Conservation (phyloP, 2,888 invertebrate species). For the Melikaiella ostensackeni region DNA sequence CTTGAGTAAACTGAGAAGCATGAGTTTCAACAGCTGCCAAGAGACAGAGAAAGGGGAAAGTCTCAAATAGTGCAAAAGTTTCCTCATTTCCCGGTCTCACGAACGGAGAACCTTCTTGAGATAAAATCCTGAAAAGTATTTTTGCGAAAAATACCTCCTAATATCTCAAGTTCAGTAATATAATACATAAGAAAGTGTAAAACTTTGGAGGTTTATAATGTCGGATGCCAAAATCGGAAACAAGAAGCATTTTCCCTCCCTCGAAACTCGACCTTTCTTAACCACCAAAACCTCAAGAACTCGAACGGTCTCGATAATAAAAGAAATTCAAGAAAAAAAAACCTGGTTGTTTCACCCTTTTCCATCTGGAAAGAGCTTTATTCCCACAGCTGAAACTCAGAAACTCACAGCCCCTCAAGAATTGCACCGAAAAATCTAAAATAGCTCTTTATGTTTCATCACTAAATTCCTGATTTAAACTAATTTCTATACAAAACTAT, state of each 20-base stretch:
- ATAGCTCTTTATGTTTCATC: neutral
- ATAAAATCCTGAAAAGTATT: slow-evolving; percentile 19
- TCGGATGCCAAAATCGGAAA: slow-evolving; percentile 12
- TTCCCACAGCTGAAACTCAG: neutral
- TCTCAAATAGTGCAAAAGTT: slow-evolving; percentile 42
- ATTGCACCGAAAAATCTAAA: neutral
- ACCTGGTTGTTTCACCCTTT: neutral
- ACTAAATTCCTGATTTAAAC: neutral
- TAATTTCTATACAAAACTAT: too few relatives aligned
- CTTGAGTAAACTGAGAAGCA: neutral
- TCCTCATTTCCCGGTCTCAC: slow-evolving; percentile 45
- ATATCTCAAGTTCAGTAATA: slow-evolving; percentile 33
- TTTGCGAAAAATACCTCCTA: slow-evolving; percentile 35
- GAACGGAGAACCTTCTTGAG: neutral
- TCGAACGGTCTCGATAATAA: slow-evolving; percentile 15
- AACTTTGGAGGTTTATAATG: neutral
- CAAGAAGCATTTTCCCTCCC: slow-evolving; percentile 16
- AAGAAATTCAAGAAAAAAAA: slow-evolving; percentile 23
- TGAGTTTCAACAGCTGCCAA: slow-evolving; percentile 25
- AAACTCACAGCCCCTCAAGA: neutral
- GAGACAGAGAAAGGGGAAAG: slow-evolving; percentile 8
- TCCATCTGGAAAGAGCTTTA: slow-evolving; percentile 13
- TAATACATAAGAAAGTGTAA: neutral
- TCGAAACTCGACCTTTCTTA: slow-evolving; percentile 22
- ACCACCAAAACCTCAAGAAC: slow-evolving; percentile 23